Percentiles rank a stretch among this genome's conserved stretches.
Evolutionary conservation across 2,113 vertebrate genomes (phyloP).

Genomic region (Oncorhynchus kisutch): DNA sequence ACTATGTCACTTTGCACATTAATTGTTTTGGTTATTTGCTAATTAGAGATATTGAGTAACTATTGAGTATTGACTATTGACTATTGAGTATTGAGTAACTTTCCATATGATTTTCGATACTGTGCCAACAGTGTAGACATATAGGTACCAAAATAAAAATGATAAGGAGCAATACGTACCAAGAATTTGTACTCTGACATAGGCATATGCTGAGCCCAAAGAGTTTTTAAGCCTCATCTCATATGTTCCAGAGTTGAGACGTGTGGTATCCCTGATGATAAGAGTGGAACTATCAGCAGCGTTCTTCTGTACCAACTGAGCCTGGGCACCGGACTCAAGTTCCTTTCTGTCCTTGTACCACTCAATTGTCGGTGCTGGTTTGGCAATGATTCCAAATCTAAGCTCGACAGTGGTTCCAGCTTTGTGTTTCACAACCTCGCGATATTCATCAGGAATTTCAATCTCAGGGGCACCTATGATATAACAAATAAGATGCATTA

Average conservation of each 20-base stretch:
- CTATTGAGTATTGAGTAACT: background rate
- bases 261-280: constrained; percentile 86
- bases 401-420: constrained; percentile 86
- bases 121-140: background rate
- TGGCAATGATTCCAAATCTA: constrained; percentile 90
- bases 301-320: constrained; percentile 83
- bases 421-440: constrained; percentile 87
- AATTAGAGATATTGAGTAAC: background rate
- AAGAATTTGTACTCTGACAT: constrained; percentile 89
- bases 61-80: too few species aligned
- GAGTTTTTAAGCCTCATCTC: constrained; percentile 95
- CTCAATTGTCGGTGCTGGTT: constrained; percentile 92
- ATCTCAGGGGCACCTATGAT: constrained; percentile 89
- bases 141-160: background rate
- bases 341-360: constrained; percentile 94
- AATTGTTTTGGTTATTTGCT: background rate
- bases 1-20: background rate
- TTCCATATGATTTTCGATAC: too few species aligned
- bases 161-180: constrained; percentile 75
- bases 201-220: constrained; percentile 86
- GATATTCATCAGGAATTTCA: constrained; percentile 89
- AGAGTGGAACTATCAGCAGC: constrained; percentile 84
- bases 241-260: constrained; percentile 89
- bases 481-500: background rate
- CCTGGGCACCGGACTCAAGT: constrained; percentile 78